Evolutionary conservation across 2,113 vertebrate genomes (phyloP).

Genomic region (Seriola rivoliana): DNA sequence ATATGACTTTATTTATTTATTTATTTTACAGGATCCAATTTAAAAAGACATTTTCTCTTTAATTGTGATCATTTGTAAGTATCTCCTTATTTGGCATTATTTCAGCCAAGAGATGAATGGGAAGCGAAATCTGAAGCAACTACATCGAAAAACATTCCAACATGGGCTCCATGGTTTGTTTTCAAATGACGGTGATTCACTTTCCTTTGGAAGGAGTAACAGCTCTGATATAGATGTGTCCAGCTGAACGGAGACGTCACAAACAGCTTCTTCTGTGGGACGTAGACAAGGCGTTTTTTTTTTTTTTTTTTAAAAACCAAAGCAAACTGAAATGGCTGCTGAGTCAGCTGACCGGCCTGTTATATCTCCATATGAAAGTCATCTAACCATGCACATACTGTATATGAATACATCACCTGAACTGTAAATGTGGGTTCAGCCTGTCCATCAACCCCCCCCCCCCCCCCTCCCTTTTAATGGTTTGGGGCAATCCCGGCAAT

Average conservation of each 20-base stretch:
- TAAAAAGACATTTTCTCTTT: no score
- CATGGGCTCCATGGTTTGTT: neutral
- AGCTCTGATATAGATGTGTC: neutral
- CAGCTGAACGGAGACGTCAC: neutral
- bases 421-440: slow-evolving; percentile 55
- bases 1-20: neutral
- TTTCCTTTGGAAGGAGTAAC: neutral
- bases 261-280: neutral
- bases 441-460: slow-evolving; percentile 33
- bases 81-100: no score
- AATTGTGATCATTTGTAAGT: no score
- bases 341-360: neutral
- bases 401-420: slow-evolving; percentile 28
- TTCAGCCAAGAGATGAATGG: no score
- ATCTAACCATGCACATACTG: slow-evolving; percentile 5
- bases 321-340: neutral
- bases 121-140: no score
- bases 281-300: neutral
- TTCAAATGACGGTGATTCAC: neutral
- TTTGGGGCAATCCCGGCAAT: slow-evolving; percentile 42
- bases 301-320: neutral
- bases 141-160: neutral
- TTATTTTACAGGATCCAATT: neutral
- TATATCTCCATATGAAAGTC: slow-evolving; percentile 4
- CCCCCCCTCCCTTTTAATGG: slow-evolving; percentile 14